phyloP scores from a whole-genome alignment of 1,140 invertebrate genomes.

The Bombus turneri region DNA sequence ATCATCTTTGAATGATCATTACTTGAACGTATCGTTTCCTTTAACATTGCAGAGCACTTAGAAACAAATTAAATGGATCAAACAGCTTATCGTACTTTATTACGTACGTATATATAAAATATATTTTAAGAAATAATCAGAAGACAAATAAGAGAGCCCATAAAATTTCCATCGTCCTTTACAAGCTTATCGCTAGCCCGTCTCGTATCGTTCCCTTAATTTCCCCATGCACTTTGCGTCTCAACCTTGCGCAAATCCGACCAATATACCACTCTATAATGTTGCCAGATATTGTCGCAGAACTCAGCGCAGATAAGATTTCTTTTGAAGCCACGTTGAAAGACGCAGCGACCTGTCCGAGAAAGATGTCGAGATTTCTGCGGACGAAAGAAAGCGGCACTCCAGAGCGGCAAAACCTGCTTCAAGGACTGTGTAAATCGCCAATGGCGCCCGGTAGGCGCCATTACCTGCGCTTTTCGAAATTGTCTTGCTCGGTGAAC shows the following conservation, averaged over 20 bases:
- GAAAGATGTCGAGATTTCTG: not conserved
- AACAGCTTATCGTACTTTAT: not conserved
- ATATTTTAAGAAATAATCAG: not conserved
- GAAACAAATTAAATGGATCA: not conserved
- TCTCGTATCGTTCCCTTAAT: not conserved
- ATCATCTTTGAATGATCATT: too few relatives aligned
- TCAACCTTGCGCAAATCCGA: not conserved
- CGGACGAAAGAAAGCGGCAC: slow-evolving; percentile 25
- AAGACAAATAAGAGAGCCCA: not conserved
- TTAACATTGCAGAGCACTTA: not conserved
- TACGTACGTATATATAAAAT: too few relatives aligned
- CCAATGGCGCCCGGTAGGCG: slow-evolving; percentile 20
- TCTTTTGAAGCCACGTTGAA: slow-evolving; percentile 7
- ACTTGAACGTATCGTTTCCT: too few relatives aligned
- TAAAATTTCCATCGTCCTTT: not conserved
- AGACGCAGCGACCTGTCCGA: slow-evolving; percentile 21
- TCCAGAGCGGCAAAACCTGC: slow-evolving; percentile 20
- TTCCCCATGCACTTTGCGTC: not conserved
- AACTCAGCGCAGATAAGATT: slow-evolving; percentile 12
- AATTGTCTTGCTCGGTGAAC: slow-evolving; percentile 29
- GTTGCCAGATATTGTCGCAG: not conserved
- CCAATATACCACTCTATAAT: not conserved
- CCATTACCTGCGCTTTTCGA: slow-evolving; percentile 51
- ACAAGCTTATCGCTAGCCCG: not conserved
- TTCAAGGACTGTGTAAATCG: slow-evolving; percentile 41